These are phyloP conservation scores for Sialis fuliginosa DNA, from an alignment of 2,888 invertebrate species.

Conservation along the genomic window DNA sequence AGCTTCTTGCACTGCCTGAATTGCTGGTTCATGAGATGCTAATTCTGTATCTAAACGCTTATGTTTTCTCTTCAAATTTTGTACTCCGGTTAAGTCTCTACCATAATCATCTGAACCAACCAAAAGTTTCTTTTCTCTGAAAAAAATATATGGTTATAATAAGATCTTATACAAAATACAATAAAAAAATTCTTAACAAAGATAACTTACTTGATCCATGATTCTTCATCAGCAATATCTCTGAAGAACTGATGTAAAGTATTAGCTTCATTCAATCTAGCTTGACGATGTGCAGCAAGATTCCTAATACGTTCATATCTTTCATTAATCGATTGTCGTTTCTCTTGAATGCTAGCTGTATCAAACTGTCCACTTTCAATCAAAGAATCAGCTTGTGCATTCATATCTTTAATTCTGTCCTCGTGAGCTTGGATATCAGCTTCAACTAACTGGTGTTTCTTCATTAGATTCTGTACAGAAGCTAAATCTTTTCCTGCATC, in stretches of 20 bases:
- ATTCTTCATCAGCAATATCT: slow-evolving; percentile 98
- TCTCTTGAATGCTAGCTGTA: slow-evolving; percentile 86
- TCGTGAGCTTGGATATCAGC: slow-evolving; percentile 96
- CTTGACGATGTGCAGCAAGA: slow-evolving; percentile 81
- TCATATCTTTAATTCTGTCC: slow-evolving; percentile 72
- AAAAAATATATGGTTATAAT: slow-evolving; percentile 8
- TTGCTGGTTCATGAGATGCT: slow-evolving; percentile 93
- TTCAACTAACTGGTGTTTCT: slow-evolving; percentile 95
- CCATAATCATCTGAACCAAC: slow-evolving; percentile 98
- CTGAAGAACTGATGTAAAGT: slow-evolving; percentile 98
- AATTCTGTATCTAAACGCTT: slow-evolving; percentile 96
- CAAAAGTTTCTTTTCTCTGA: slow-evolving; percentile 85
- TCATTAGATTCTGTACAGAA: slow-evolving; percentile 95
- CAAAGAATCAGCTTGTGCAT: slow-evolving; percentile 86
- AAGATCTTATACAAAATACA: slow-evolving; percentile 7
- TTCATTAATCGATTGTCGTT: slow-evolving; percentile 89
- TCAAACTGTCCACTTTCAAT: slow-evolving; percentile 97
- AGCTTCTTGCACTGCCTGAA: slow-evolving; percentile 80
- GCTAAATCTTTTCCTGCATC: slow-evolving; percentile 97
- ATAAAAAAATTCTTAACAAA: slow-evolving; percentile 9
- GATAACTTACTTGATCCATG: slow-evolving; percentile 81
- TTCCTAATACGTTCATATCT: slow-evolving; percentile 88
- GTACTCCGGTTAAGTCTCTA: slow-evolving; percentile 92
- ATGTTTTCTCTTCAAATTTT: slow-evolving; percentile 97
- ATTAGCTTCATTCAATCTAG: slow-evolving; percentile 86